Evolutionary conservation across 2,113 vertebrate genomes (phyloP), one percentile per base, ranked within the genome.

Genomic region (Erythrocercus mccallii): DNA sequence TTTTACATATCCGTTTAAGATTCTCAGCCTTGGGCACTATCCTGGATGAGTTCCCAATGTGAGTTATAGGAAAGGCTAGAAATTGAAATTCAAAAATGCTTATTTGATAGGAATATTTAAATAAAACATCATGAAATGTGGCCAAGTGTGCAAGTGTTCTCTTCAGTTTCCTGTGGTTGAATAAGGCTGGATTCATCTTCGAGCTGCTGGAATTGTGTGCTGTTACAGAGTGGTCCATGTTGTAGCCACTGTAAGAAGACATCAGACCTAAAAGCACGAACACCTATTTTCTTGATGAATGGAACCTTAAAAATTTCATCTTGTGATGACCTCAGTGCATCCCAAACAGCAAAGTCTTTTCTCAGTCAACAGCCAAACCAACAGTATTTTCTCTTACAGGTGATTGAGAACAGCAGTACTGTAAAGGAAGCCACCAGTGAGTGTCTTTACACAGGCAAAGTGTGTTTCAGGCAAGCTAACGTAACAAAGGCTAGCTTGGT

Each of bases 141-240:
- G 31, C 30, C 23, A 38, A 58, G 15, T 70, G 15, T 76, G 15
- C 14, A 28, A 35, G 19, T 37, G 11, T 65, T 86, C 15, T 65
- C 42, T 72, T 42, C 7, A 51, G 30, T 30, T 71, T 71, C 23
- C 25, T 74, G 23, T 0, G 0, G 33, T 31, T 73, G 38, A 33
- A 9, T 47, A 58, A 85, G 10, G 20, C 10, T 2, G 5, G 15
- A 37, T 76, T 92, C 31, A 37, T 69, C 11, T 42, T 50, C 2
- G 4, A 69, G 37, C 19, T 72, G 20, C 53, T 82, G 30, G 57
- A n/a, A 23, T 10, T 42, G 9, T 38, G 40, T 64, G n/a, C 13
- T 90, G 0, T 74, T 74, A 74, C 28, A 28, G 12, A 48, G 12
- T 0, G 0, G 4, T 33, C 22, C 24, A 9, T 16, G 11, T 42